Percentiles rank a stretch among this genome's conserved stretches.
Conservation (phyloP, 1,140 invertebrate genomes). For the Portunus trituberculatus region DNA sequence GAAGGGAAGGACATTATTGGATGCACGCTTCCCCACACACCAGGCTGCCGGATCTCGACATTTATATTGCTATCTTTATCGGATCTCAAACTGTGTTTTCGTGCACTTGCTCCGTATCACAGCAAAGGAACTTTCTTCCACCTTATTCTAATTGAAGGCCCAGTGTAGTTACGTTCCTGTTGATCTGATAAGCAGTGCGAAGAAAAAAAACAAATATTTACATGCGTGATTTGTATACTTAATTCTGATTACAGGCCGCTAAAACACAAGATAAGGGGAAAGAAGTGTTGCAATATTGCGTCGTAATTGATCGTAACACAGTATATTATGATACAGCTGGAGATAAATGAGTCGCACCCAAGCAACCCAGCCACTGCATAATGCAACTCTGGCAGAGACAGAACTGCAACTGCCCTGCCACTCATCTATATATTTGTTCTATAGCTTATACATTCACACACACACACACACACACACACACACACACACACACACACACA, state of each 20-base stretch:
- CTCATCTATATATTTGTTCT: neutral
- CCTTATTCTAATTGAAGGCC: too few species aligned
- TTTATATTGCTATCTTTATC: too few species aligned
- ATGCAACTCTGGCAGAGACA: neutral
- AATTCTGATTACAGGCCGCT: neutral
- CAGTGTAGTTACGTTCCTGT: too few species aligned
- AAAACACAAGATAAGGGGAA: neutral
- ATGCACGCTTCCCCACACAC: too few species aligned
- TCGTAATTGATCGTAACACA: neutral
- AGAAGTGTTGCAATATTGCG: neutral
- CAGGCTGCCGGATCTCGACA: too few species aligned
- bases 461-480: neutral
- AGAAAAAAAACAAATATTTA: neutral
- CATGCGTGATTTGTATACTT: neutral
- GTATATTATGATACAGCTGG: neutral
- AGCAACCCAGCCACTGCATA: neutral
- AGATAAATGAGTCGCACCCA: neutral
- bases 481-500: neutral
- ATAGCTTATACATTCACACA: neutral
- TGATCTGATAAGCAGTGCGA: neutral
- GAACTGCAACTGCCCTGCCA: neutral
- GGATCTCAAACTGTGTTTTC: too few species aligned
- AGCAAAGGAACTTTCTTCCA: too few species aligned
- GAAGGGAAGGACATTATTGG: too few species aligned
- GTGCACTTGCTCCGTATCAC: too few species aligned